A percentile compares a stretch with the other conserved stretches of the same genome.
phyloP scores from a whole-genome alignment of 1,140 invertebrate genomes.

The Caenorhabditis latens region DNA sequence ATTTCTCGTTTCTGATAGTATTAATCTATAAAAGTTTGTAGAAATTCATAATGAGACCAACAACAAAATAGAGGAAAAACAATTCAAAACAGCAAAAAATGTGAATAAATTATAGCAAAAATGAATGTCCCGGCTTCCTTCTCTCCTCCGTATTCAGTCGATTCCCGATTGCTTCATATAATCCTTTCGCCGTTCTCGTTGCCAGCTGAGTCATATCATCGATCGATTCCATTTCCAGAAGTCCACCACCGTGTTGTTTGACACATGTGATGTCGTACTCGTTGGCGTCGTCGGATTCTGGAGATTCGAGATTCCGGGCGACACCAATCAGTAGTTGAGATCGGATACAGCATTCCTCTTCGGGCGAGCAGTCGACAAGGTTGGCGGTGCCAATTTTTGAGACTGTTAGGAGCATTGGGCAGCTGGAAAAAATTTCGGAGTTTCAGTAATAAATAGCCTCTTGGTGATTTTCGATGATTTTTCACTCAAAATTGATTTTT shows the following conservation, averaged over 20 bases:
- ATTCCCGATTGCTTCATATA: conserved; percentile 6
- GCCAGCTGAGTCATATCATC: neutral
- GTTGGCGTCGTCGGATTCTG: neutral
- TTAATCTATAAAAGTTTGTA: neutral
- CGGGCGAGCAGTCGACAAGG: conserved; percentile 7
- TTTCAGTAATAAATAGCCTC: too few species aligned
- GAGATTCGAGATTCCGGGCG: neutral
- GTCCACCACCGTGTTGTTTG: conserved; percentile 9
- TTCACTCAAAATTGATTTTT: too few species aligned
- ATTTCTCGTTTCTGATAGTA: neutral
- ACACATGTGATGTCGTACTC: neutral
- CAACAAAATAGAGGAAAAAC: neutral
- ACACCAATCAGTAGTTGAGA: neutral
- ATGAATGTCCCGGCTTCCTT: conserved; percentile 16
- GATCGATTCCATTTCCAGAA: conserved; percentile 43
- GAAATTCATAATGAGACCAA: neutral
- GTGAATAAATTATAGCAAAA: neutral
- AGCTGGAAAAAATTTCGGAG: conserved; percentile 9
- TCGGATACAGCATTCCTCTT: conserved; percentile 37
- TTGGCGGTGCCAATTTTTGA: conserved; percentile 30
- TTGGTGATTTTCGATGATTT: too few species aligned
- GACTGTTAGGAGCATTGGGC: conserved; percentile 13
- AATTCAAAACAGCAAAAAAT: too few species aligned
- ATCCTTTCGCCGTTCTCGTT: neutral
- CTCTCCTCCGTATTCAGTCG: conserved; percentile 3